A percentile compares a stretch with the other conserved stretches of the same genome.
Evolutionary conservation across 1,140 invertebrate species (phyloP).

Genomic region (Penaeus indicus): DNA sequence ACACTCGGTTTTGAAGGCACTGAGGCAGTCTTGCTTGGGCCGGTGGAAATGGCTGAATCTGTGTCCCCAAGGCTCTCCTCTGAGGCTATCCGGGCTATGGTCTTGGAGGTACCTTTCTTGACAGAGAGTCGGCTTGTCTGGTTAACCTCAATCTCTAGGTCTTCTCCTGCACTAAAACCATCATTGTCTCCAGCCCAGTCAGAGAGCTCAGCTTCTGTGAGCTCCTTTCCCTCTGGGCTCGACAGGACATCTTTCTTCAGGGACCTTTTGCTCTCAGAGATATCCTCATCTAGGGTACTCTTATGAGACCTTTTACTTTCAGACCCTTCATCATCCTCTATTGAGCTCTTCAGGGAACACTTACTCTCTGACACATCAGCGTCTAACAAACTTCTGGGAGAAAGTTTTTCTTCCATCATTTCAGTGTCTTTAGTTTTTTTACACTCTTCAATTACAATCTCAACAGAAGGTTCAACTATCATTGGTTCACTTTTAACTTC

Average conservation of each 20-base stretch:
- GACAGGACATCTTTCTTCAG: constrained; percentile 38
- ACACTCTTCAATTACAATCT: too few relatives aligned
- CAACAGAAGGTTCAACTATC: too few relatives aligned
- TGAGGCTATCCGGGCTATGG: constrained; percentile 61
- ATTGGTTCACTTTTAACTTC: too few relatives aligned
- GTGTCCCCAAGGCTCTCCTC: constrained; percentile 63
- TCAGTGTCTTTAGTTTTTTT: too few relatives aligned
- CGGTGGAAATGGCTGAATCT: constrained; percentile 61
- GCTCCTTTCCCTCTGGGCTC: constrained; percentile 72
- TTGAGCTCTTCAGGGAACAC: too few relatives aligned
- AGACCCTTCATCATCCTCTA: too few relatives aligned
- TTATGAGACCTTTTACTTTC: too few relatives aligned
- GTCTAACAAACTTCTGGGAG: too few relatives aligned
- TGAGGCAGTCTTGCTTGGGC: constrained; percentile 42
- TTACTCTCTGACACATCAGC: too few relatives aligned
- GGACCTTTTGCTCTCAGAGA: too few relatives aligned
- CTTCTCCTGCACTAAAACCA: constrained; percentile 78
- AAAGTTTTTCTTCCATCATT: too few relatives aligned
- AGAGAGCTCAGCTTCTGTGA: constrained; percentile 87
- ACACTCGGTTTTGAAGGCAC: constrained; percentile 53
- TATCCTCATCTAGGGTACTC: too few relatives aligned
- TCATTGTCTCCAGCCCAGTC: constrained; percentile 86
- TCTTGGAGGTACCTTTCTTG: constrained; percentile 2
- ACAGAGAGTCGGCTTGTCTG: constrained; percentile 66
- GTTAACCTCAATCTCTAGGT: constrained; percentile 77